Evolutionary conservation across 2,113 vertebrate species (phyloP).

Genomic region (Mus pahari): DNA sequence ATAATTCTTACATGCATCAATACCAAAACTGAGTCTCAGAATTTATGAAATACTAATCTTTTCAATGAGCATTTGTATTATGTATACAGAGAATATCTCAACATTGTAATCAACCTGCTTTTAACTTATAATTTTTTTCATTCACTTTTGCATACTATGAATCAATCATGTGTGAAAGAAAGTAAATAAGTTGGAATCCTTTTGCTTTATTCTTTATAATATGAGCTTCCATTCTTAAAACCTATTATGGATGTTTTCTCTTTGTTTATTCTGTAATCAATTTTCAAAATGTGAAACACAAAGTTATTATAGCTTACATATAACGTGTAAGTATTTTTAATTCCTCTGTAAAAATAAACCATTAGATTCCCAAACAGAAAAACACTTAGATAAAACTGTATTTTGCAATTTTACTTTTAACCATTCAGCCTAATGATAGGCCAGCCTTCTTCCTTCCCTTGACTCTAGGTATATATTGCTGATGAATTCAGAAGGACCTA

Average conservation of each 20-base stretch:
- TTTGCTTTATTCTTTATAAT: constrained; percentile 16
- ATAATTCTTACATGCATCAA: not conserved
- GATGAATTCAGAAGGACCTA: not conserved
- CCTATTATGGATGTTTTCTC: not conserved
- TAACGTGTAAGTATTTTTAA: constrained; percentile 21
- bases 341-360: not conserved
- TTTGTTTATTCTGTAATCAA: constrained; percentile 29
- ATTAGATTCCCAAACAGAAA: not conserved
- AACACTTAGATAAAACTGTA: not conserved
- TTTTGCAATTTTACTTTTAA: not conserved
- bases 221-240: constrained; percentile 20
- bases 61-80: not conserved
- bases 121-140: not conserved
- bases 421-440: not conserved
- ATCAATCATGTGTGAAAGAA: constrained; percentile 51
- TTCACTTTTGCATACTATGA: not conserved
- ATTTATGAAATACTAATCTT: not conserved
- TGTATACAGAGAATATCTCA: not conserved
- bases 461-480: not conserved
- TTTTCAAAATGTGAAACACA: constrained; percentile 31
- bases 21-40: not conserved
- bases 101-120: not conserved
- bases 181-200: not conserved
- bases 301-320: not conserved
- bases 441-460: rapidly evolving